phyloP scores from a whole-genome alignment of 2,113 vertebrate species.

The Conger conger region DNA sequence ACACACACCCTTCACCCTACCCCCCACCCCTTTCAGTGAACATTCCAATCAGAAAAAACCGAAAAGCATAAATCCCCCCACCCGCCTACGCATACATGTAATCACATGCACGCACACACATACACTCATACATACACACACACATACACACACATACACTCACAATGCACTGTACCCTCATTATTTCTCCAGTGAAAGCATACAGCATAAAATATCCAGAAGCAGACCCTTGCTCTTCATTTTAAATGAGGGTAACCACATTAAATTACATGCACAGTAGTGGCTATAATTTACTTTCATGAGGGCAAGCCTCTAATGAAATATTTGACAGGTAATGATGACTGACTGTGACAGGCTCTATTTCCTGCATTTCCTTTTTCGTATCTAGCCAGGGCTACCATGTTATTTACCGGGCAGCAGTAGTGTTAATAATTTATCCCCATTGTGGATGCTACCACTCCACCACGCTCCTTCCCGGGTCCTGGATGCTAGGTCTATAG shows the following conservation, averaged over 20 bases:
- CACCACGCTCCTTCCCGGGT: constrained; percentile 51
- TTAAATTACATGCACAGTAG: background rate
- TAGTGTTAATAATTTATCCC: constrained; percentile 65
- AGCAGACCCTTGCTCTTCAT: background rate
- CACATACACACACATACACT: too few species aligned
- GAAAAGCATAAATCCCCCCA: background rate
- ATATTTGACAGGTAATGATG: background rate
- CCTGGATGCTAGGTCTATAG: constrained; percentile 56
- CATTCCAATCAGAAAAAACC: background rate
- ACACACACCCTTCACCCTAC: too few species aligned
- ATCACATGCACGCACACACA: too few species aligned
- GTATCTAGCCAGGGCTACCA: constrained; percentile 22
- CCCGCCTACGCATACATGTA: background rate
- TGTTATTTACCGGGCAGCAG: constrained; percentile 48
- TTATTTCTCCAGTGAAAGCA: background rate
- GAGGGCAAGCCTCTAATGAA: background rate
- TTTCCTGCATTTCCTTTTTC: background rate
- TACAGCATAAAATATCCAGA: background rate
- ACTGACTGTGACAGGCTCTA: background rate
- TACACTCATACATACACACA: background rate
- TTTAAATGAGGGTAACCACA: background rate
- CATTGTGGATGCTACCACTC: constrained; percentile 53
- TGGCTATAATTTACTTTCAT: background rate
- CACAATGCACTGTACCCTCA: background rate
- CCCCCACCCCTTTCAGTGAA: background rate